Evolutionary conservation across 2,888 invertebrate genomes (phyloP).

Genomic region (Apodemia zela): DNA sequence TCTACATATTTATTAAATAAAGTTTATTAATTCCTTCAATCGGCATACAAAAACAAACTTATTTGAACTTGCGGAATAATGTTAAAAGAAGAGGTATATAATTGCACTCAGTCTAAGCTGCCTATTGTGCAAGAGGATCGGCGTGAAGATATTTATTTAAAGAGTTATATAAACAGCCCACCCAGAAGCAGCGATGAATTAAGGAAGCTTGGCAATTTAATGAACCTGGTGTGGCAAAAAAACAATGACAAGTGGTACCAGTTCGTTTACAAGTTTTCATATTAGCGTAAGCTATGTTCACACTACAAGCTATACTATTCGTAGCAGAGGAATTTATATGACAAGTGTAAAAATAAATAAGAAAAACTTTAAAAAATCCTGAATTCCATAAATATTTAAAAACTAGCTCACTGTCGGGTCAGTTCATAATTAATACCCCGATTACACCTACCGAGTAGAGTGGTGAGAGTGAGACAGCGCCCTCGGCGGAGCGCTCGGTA

Average conservation of each 20-base stretch:
- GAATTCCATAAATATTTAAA: no score
- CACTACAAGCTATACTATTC: background rate
- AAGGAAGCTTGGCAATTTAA: conserved; percentile 2
- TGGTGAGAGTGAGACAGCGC: no score
- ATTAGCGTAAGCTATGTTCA: background rate
- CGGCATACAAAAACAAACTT: no score
- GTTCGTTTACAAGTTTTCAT: conserved; percentile 12
- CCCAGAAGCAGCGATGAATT: background rate
- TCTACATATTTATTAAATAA: no score
- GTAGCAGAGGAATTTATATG: background rate
- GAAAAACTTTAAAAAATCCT: no score
- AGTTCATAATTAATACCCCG: no score
- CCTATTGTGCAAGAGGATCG: background rate
- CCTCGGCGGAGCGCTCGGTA: no score
- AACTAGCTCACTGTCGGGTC: no score
- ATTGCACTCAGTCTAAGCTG: background rate
- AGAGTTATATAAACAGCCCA: background rate
- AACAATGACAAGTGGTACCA: conserved; percentile 9
- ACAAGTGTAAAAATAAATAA: background rate
- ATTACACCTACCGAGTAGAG: no score
- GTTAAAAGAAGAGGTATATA: no score
- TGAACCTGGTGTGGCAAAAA: conserved; percentile 2
- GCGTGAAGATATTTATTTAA: background rate
- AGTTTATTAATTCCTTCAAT: no score
- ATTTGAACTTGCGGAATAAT: no score